Evolutionary conservation across 2,888 invertebrate species (phyloP).

Genomic region (Parnassius apollo): DNA sequence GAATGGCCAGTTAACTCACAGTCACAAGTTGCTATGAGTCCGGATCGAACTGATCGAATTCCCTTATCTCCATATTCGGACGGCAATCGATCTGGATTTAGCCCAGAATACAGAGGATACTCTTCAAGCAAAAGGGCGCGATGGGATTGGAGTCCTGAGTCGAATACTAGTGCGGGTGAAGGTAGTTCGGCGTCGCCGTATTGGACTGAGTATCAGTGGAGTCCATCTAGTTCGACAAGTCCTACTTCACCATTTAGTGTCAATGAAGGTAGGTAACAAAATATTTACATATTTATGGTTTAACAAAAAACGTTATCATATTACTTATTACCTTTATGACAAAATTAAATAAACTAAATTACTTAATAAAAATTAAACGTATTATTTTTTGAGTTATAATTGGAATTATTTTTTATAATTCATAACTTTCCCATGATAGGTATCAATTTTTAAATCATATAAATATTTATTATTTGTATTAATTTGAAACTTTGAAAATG

Average conservation of each 20-base stretch:
- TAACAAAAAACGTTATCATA: background rate
- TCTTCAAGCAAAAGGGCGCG: slow-evolving; percentile 48
- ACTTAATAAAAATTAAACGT: too few relatives aligned
- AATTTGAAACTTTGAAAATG: too few relatives aligned
- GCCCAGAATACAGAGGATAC: slow-evolving; percentile 53
- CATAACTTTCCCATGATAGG: too few relatives aligned
- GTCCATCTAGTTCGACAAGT: slow-evolving; percentile 74
- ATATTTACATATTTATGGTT: background rate
- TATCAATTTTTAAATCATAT: too few relatives aligned
- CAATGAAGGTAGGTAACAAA: slow-evolving; percentile 61
- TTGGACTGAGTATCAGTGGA: slow-evolving; percentile 77
- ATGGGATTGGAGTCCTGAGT: slow-evolving; percentile 73
- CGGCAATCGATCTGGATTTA: slow-evolving; percentile 63
- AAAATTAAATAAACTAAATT: too few relatives aligned
- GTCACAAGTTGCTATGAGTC: slow-evolving; percentile 52
- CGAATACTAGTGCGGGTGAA: slow-evolving; percentile 61
- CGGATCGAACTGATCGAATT: slow-evolving; percentile 52
- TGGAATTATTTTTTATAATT: too few relatives aligned
- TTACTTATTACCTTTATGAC: too few relatives aligned
- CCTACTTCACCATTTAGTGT: slow-evolving; percentile 72
- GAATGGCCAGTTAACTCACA: slow-evolving; percentile 57
- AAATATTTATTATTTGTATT: too few relatives aligned
- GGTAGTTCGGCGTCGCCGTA: slow-evolving; percentile 57
- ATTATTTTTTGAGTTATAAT: too few relatives aligned
- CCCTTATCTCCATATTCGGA: slow-evolving; percentile 64